These are phyloP conservation scores for Sinella curviseta DNA, from an alignment of 1,140 invertebrate genomes.

Conservation along the genomic window DNA sequence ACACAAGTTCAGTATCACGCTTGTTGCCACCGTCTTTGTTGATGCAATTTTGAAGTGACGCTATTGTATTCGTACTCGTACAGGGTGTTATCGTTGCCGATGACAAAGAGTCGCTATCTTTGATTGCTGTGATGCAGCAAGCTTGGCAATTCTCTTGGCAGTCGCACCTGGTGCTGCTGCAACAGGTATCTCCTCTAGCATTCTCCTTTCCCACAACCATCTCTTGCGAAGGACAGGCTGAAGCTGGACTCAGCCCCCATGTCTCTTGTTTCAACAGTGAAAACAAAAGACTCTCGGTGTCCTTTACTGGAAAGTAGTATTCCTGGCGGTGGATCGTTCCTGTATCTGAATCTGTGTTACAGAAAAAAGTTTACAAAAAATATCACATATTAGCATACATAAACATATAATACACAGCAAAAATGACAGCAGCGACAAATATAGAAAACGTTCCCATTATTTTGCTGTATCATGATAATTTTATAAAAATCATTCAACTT, in stretches of 20 bases:
- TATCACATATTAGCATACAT: neutral
- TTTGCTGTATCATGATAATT: no score
- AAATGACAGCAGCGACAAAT: no score
- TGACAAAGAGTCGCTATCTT: neutral
- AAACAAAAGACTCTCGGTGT: slow-evolving; percentile 9
- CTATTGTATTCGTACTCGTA: neutral
- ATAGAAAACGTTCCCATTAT: no score
- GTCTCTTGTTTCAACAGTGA: neutral
- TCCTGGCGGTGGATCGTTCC: slow-evolving; percentile 7
- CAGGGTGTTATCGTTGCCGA: neutral
- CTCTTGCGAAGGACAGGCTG: neutral
- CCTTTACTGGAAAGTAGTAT: neutral
- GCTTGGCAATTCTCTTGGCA: neutral
- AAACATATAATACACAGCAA: neutral
- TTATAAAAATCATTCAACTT: no score
- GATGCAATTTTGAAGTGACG: no score
- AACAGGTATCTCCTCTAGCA: neutral
- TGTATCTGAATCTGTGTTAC: slow-evolving; percentile 4
- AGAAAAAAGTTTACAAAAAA: neutral
- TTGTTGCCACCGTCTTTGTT: neutral
- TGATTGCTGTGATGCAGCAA: neutral
- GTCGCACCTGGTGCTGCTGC: neutral
- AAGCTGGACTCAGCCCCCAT: neutral
- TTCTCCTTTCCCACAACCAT: neutral
- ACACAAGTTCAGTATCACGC: neutral